phyloP scores from a whole-genome alignment of 2,113 vertebrate species.

The Cebus imitator region DNA sequence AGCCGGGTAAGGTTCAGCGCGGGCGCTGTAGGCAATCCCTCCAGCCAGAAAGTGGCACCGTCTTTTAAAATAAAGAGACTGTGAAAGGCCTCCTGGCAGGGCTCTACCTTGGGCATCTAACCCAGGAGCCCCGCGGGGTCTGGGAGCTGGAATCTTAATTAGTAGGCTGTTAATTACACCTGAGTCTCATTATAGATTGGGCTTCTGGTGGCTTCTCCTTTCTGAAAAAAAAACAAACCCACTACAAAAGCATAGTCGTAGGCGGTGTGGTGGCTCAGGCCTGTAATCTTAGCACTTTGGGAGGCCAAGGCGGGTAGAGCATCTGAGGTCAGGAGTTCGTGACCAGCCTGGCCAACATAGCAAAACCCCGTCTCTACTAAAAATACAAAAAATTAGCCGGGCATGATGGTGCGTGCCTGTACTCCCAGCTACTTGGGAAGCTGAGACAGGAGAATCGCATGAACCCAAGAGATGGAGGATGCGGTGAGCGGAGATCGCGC shows the following conservation, averaged over 20 bases:
- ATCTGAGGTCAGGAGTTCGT: too few species aligned
- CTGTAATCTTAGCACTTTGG: too few species aligned
- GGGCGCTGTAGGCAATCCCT: not conserved
- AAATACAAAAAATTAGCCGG: too few species aligned
- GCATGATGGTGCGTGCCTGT: too few species aligned
- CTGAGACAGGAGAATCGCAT: too few species aligned
- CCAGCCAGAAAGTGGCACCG: not conserved
- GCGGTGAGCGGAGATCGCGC: accelerated
- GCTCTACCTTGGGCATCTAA: not conserved
- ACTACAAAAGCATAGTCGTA: not conserved
- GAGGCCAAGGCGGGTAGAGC: too few species aligned
- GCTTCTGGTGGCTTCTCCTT: not conserved
- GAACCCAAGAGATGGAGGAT: too few species aligned
- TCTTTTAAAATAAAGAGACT: not conserved
- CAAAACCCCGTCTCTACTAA: too few species aligned
- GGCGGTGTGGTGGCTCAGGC: too few species aligned
- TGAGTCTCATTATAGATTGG: not conserved
- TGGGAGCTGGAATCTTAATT: not conserved
- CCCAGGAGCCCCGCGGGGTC: too few species aligned
- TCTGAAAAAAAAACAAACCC: not conserved
- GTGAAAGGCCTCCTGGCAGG: not conserved
- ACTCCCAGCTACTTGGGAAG: too few species aligned
- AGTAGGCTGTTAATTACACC: not conserved
- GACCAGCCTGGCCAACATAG: too few species aligned
- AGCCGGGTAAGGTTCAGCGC: constrained; percentile 69